These are phyloP conservation scores for Eidolon dupreanum DNA, from an alignment of 2,797 vertebrate genomes.

Conservation along the genomic window DNA sequence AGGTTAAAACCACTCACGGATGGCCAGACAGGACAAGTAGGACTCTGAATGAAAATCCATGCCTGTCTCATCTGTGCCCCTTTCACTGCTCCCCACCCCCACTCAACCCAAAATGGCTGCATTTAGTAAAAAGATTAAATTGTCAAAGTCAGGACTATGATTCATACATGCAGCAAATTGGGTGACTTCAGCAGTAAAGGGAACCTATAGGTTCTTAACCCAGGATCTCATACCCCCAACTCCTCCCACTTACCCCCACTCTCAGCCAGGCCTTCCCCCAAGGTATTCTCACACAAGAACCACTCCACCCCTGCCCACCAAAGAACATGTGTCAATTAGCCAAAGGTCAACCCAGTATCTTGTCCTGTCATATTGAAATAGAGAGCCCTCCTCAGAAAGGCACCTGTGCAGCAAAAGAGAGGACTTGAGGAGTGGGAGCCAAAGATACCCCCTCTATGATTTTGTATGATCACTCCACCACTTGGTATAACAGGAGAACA, in stretches of 20 bases:
- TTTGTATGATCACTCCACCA: not conserved
- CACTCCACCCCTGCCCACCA: not conserved
- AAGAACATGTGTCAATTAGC: not conserved
- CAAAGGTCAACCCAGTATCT: not conserved
- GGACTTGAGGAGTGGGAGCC: rapidly evolving
- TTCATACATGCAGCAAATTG: not conserved
- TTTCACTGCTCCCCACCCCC: not conserved
- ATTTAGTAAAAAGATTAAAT: slow-evolving; percentile 4
- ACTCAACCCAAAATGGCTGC: slow-evolving; percentile 7
- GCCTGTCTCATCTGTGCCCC: not conserved
- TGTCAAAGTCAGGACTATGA: slow-evolving; percentile 40
- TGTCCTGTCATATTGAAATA: not conserved
- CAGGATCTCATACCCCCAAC: not conserved
- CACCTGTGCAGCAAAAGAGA: not conserved
- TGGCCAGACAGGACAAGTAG: not conserved
- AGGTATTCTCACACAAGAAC: not conserved
- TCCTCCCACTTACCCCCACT: not conserved
- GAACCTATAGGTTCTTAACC: slow-evolving; percentile 16
- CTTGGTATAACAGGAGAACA: not conserved
- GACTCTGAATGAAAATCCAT: not conserved
- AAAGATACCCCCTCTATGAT: not conserved
- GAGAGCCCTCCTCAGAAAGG: not conserved
- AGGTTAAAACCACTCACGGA: not conserved
- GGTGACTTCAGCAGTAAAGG: not conserved
- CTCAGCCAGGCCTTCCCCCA: not conserved